Conservation (phyloP, 2,797 vertebrate species). For the Lagorchestes hirsutus region DNA sequence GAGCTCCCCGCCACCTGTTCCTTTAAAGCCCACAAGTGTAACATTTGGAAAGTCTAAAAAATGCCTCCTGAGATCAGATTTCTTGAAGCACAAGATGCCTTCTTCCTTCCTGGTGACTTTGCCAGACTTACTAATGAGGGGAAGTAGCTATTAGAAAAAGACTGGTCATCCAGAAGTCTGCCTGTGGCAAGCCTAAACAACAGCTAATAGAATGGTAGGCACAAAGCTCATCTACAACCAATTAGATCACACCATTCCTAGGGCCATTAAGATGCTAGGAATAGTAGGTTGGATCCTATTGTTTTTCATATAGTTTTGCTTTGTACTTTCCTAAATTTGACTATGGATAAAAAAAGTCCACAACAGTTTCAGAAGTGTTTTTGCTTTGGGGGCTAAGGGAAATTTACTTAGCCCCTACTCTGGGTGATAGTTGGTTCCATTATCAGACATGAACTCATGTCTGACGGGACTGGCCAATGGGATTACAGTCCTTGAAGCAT, state of each 20-base stretch:
- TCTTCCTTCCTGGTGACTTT: not conserved
- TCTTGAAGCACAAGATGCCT: constrained; percentile 35
- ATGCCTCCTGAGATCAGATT: constrained; percentile 52
- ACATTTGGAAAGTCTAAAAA: constrained; percentile 37
- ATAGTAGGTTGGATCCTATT: not conserved
- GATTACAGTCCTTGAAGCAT: not conserved
- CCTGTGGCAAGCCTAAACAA: not conserved
- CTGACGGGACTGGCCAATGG: not conserved
- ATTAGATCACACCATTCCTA: not conserved
- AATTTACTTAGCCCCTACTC: not conserved
- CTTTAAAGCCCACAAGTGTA: not conserved
- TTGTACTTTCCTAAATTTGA: not conserved
- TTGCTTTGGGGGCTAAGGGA: not conserved
- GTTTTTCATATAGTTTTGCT: not conserved
- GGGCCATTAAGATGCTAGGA: not conserved
- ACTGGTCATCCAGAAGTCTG: not conserved
- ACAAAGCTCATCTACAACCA: not conserved
- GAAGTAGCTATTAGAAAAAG: not conserved
- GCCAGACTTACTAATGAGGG: constrained; percentile 53
- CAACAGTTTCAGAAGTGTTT: not conserved
- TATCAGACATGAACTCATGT: not conserved
- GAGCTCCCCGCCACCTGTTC: constrained; percentile 68
- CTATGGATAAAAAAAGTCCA: not conserved
- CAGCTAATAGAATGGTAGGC: not conserved
- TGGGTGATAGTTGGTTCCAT: not conserved